A percentile compares a stretch with the other conserved stretches of the same genome.
These are phyloP conservation scores for Spondyliosoma cantharus DNA, from an alignment of 2,797 vertebrate genomes.

Conservation along the genomic window DNA sequence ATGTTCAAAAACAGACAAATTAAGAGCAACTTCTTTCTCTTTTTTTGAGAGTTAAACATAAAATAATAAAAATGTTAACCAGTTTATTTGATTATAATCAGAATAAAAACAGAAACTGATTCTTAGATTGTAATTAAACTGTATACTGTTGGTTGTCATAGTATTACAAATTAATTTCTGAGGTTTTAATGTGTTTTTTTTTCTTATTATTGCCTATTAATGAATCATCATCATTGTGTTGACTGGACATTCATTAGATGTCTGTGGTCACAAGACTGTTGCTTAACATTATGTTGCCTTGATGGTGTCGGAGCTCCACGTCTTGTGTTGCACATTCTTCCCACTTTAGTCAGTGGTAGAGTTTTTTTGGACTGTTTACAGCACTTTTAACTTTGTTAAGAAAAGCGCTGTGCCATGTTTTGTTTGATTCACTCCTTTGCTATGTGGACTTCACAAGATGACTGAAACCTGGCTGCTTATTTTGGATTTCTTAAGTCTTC, in stretches of 20 bases:
- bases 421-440: constrained; percentile 45
- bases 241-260: constrained; percentile 14
- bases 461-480: constrained; percentile 36
- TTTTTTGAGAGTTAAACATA: background rate
- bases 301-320: constrained; percentile 9
- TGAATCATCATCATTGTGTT: constrained; percentile 15
- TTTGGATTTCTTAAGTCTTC: background rate
- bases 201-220: constrained; percentile 25
- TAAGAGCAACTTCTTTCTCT: background rate
- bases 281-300: constrained; percentile 16
- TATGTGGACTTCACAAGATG: constrained; percentile 36
- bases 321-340: constrained; percentile 38
- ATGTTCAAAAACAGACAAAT: background rate
- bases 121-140: background rate
- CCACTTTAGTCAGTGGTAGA: constrained; percentile 1
- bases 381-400: constrained; percentile 41
- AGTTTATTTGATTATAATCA: too few species aligned
- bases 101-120: background rate
- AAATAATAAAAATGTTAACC: background rate
- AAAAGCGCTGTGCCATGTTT: constrained; percentile 18
- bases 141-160: background rate
- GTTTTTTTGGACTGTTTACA: constrained; percentile 44
- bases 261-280: constrained; percentile 31
- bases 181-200: constrained; percentile 21
- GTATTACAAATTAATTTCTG: constrained; percentile 6